Conservation (phyloP, 1,140 invertebrate genomes). For the Drosophila navojoa region DNA sequence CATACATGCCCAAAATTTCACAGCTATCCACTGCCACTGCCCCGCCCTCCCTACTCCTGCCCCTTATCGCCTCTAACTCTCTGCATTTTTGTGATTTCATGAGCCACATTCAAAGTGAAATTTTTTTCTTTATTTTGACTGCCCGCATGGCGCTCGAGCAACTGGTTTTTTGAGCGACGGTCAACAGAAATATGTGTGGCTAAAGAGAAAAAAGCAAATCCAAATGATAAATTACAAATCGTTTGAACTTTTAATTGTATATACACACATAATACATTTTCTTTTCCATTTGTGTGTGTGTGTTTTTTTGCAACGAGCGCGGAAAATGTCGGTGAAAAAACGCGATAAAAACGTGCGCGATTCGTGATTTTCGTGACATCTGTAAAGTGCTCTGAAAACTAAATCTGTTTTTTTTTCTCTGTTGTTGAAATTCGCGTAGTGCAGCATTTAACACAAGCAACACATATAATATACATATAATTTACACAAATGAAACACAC, state of each 20-base stretch:
- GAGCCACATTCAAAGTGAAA: conserved; percentile 43
- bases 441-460: conserved; percentile 37
- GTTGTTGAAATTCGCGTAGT: conserved; percentile 60
- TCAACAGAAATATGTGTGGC: conserved; percentile 29
- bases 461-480: not conserved
- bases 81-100: conserved; percentile 23
- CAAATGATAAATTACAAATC: conserved; percentile 50
- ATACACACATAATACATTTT: not conserved
- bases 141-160: conserved; percentile 17
- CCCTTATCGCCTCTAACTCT: not conserved
- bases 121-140: conserved; percentile 26
- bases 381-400: not conserved
- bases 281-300: not conserved
- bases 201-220: conserved; percentile 2
- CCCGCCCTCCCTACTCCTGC: not conserved
- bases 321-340: conserved; percentile 36
- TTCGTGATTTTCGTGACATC: conserved; percentile 44
- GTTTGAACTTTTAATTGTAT: not conserved
- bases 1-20: conserved; percentile 69
- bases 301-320: conserved; percentile 39
- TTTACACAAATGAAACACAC: conserved; percentile 34
- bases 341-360: conserved; percentile 65
- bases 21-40: conserved; percentile 10
- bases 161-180: conserved; percentile 58
- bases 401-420: conserved; percentile 43